Percentiles rank a stretch among this genome's conserved stretches.
Evolutionary conservation across 1,140 invertebrate species (phyloP).

Genomic region (Drosophila persimilis): DNA sequence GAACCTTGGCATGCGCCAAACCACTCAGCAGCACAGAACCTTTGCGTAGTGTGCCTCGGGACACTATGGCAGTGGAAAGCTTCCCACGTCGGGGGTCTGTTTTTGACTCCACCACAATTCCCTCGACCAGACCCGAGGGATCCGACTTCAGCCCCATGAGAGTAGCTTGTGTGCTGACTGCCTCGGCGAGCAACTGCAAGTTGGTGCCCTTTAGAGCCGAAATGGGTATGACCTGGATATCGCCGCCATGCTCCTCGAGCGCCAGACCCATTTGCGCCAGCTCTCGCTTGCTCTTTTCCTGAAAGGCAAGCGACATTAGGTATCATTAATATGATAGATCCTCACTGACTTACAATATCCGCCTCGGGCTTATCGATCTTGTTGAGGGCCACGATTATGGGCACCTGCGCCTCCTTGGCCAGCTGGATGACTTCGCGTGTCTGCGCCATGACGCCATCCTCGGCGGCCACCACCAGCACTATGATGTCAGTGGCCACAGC

Average conservation of each 20-base stretch:
- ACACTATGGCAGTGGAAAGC: slow-evolving; percentile 93
- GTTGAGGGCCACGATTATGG: slow-evolving; percentile 99
- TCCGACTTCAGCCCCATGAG: slow-evolving; percentile 93
- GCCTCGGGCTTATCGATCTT: slow-evolving; percentile 97
- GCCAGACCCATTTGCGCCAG: slow-evolving; percentile 91
- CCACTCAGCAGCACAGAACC: slow-evolving; percentile 94
- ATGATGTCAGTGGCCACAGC: slow-evolving; percentile 97
- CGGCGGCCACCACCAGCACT: slow-evolving; percentile 98
- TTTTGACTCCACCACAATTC: slow-evolving; percentile 94
- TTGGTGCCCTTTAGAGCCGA: slow-evolving; percentile 95
- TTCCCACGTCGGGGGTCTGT: slow-evolving; percentile 90
- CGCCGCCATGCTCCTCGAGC: slow-evolving; percentile 95
- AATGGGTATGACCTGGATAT: slow-evolving; percentile 95
- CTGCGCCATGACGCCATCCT: slow-evolving; percentile 99
- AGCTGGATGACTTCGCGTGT: slow-evolving; percentile 92
- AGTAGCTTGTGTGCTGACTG: slow-evolving; percentile 94
- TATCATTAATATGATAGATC: too few relatives aligned
- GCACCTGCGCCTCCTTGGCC: slow-evolving; percentile 92
- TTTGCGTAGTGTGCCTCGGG: slow-evolving; percentile 94
- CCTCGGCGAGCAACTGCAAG: slow-evolving; percentile 91
- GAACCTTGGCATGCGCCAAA: slow-evolving; percentile 91
- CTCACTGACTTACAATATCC: slow-evolving; percentile 88
- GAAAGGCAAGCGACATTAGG: slow-evolving; percentile 26
- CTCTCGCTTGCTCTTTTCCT: slow-evolving; percentile 90
- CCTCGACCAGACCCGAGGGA: slow-evolving; percentile 93